These are phyloP conservation scores for Typhlichthys eigenmanni DNA, from an alignment of 2,797 vertebrate genomes.

Conservation along the genomic window DNA sequence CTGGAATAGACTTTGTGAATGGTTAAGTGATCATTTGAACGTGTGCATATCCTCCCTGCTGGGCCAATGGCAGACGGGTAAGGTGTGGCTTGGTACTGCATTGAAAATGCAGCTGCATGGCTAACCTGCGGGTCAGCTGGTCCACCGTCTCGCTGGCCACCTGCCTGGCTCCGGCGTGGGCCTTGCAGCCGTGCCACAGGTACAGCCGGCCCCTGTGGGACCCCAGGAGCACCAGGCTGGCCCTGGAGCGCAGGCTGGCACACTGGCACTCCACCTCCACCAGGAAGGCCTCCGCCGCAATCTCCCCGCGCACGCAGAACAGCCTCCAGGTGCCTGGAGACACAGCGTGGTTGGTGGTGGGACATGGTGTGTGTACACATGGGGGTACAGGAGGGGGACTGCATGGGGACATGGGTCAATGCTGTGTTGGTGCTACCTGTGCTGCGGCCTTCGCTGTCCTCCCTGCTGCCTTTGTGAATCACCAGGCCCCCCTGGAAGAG, in stretches of 20 bases:
- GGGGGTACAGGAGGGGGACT: neutral
- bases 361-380: neutral
- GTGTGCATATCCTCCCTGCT: too few relatives aligned
- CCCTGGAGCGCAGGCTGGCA: constrained; percentile 77
- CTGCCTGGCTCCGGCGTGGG: constrained; percentile 57
- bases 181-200: constrained; percentile 81
- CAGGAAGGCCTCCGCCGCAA: constrained; percentile 69
- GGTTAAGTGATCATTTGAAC: too few relatives aligned
- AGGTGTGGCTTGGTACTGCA: too few relatives aligned
- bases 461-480: constrained; percentile 78
- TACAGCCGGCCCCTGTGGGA: constrained; percentile 63
- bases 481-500: constrained; percentile 80
- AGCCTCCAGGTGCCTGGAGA: constrained; percentile 71
- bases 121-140: constrained; percentile 70
- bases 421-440: too few relatives aligned
- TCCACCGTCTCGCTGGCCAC: constrained; percentile 76
- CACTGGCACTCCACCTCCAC: constrained; percentile 74
- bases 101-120: too few relatives aligned
- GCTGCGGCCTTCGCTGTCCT: constrained; percentile 50
- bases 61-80: too few relatives aligned
- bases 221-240: constrained; percentile 72
- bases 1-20: too few relatives aligned
- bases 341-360: neutral
- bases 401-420: too few relatives aligned
- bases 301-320: constrained; percentile 78